Conservation (phyloP, 2,888 invertebrate species). For the Chymomyza caudatula region DNA sequence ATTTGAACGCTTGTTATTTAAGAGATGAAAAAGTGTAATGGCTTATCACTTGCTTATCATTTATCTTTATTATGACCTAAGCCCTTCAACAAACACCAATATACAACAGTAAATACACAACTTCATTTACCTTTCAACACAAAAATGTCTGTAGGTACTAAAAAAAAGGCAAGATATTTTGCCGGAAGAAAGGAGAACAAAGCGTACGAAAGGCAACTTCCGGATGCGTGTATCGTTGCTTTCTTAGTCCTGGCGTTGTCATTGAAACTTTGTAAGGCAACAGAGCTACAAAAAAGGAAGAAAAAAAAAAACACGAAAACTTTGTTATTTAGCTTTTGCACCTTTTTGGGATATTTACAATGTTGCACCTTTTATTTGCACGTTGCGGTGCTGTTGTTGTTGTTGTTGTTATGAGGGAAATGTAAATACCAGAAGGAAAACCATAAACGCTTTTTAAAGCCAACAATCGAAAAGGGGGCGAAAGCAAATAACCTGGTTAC, state of each 20-base stretch:
- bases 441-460: not conserved
- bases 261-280: slow-evolving; percentile 51
- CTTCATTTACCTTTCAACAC: slow-evolving; percentile 69
- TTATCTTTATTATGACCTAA: slow-evolving; percentile 70
- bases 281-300: slow-evolving; percentile 14
- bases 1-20: slow-evolving; percentile 36
- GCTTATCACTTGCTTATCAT: slow-evolving; percentile 71
- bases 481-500: not conserved
- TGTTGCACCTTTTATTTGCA: slow-evolving; percentile 26
- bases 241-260: slow-evolving; percentile 50
- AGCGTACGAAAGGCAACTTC: slow-evolving; percentile 62
- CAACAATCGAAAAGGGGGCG: not conserved
- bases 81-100: slow-evolving; percentile 65
- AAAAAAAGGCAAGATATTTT: slow-evolving; percentile 3
- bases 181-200: slow-evolving; percentile 11
- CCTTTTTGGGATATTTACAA: slow-evolving; percentile 52
- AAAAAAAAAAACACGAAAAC: slow-evolving; percentile 56
- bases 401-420: not conserved
- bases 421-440: not conserved
- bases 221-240: slow-evolving; percentile 65
- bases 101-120: not conserved
- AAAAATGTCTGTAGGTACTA: slow-evolving; percentile 22
- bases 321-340: slow-evolving; percentile 70
- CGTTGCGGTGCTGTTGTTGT: not conserved
- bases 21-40: slow-evolving; percentile 30